Percentiles rank a stretch among this genome's conserved stretches.
Evolutionary conservation across 2,797 vertebrate species (phyloP).

Genomic region (Neopelma chrysocephalum): DNA sequence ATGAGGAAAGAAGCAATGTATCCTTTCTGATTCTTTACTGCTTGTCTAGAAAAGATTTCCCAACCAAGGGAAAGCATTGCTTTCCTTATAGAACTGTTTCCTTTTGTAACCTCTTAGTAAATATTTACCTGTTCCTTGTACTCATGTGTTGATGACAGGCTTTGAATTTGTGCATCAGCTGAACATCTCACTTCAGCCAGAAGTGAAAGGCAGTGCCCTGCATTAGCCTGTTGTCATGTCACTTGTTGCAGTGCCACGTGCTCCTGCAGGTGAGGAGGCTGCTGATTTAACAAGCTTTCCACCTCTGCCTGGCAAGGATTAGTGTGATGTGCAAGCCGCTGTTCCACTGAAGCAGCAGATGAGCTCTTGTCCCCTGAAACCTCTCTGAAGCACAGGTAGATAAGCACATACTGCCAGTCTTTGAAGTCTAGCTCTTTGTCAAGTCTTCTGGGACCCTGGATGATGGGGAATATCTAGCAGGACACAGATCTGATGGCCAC

Average conservation of each 20-base stretch:
- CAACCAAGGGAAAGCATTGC: neutral
- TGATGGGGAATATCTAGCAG: neutral
- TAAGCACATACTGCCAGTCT: neutral
- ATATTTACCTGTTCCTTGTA: neutral
- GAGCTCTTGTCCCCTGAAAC: neutral
- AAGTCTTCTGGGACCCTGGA: neutral
- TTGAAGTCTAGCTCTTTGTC: slow-evolving; percentile 3
- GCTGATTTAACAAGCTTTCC: slow-evolving; percentile 11
- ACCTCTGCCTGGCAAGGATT: neutral
- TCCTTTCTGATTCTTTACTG: neutral
- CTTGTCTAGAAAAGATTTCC: neutral
- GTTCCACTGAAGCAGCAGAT: slow-evolving; percentile 9
- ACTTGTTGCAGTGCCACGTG: slow-evolving; percentile 25
- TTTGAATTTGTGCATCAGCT: neutral
- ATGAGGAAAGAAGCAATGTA: neutral
- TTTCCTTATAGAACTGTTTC: neutral
- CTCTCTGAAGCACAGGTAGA: neutral
- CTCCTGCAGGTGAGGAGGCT: neutral
- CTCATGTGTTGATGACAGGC: neutral
- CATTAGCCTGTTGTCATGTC: neutral
- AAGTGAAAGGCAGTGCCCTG: neutral
- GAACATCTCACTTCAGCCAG: neutral
- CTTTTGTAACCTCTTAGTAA: neutral
- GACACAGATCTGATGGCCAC: neutral
- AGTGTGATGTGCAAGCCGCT: neutral